Evolutionary conservation across 64 coral and sea anemone genomes (phyloP), one percentile per base, ranked within the genome.

Genomic region (Catalaphyllia jardinei): DNA sequence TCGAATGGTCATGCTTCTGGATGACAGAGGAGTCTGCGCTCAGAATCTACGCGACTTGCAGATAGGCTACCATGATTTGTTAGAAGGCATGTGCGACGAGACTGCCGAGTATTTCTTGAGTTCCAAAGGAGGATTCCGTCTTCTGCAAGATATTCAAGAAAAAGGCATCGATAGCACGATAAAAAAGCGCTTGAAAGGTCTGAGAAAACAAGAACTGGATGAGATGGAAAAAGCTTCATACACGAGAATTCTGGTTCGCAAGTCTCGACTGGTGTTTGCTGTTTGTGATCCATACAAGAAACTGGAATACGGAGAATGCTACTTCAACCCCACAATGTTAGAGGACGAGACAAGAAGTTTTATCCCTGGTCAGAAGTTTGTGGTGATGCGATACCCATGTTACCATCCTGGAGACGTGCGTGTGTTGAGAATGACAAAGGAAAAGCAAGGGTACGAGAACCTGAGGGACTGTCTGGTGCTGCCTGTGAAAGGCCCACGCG

Each of bases 231-330:
- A 17, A 59, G 80, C 29, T 65, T 74, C 15, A 80, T 46, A 15
- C 59, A 69, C 90, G 4, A 65, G 92, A 38, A 62, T 97, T 6
- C 75, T 97, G 31, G 92, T 97, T 15, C 92, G 88, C 15, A 93
- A 93, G 57, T 90, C 95, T 24, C 88, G 95, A 49, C 74, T 91
- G 50, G 95, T 93, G 15, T 93, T 91, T 79, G 95, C 91, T 18
- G 95, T 96, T n/a, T 76, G 88, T 62, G 95, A 96, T 29, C 95
- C 95, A 27, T 88, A 91, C 63, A n/a, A 77, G 12, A 78, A 77
- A 8, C 76, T 96, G 57, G 28, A 49, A 12, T 67, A 91, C 29
- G 95, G 82, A 31, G 87, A 96, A 12, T 96, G 95, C 60, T 96
- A 87, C 50, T 96, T 93, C 62, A 73, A 88, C 16, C 95, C 95